Evolutionary conservation across 1,140 invertebrate species (phyloP).

Genomic region (Brachionus plicatilis): DNA sequence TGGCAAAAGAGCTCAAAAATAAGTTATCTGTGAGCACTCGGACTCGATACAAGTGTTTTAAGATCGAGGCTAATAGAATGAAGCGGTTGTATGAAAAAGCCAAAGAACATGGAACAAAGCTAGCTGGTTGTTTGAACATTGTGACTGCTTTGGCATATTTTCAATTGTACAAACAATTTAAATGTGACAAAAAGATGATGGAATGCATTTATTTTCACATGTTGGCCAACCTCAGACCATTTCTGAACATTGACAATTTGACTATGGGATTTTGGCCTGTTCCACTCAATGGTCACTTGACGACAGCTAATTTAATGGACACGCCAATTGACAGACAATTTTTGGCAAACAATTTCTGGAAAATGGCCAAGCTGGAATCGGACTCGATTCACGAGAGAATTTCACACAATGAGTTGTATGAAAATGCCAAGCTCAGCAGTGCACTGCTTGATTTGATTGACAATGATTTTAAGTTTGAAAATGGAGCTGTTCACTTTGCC

Average conservation of each 20-base stretch:
- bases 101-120: background rate
- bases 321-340: background rate
- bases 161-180: background rate
- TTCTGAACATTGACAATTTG: slow-evolving; percentile 3
- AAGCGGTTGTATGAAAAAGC: background rate
- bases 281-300: background rate
- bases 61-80: background rate
- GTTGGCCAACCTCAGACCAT: slow-evolving; percentile 15
- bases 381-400: slow-evolving; percentile 21
- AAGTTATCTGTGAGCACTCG: background rate
- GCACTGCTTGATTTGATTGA: background rate
- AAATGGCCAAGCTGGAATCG: background rate
- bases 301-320: background rate
- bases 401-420: background rate
- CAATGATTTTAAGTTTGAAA: background rate
- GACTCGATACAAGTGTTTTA: background rate
- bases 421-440: slow-evolving; percentile 3
- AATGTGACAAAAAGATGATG: background rate
- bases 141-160: background rate
- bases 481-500: background rate
- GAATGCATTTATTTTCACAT: slow-evolving; percentile 1
- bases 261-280: background rate
- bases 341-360: background rate
- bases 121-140: background rate
- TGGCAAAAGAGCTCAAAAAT: background rate